Percentiles rank a stretch among this genome's conserved stretches.
Conservation (phyloP, 2,113 vertebrate genomes). For the Ctenomys sociabilis region DNA sequence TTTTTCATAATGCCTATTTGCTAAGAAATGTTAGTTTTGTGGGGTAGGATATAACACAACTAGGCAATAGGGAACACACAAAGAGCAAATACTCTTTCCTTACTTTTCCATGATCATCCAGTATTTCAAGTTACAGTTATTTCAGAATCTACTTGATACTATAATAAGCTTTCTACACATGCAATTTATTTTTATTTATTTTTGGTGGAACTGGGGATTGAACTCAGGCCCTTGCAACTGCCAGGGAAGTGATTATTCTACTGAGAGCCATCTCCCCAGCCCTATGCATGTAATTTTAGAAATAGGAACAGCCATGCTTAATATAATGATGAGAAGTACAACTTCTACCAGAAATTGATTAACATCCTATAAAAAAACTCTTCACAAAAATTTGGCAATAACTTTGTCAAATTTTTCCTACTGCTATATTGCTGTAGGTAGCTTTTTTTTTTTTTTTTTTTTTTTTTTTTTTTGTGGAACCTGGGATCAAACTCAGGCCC, state of each 20-base stretch:
- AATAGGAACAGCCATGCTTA: slow-evolving; percentile 31
- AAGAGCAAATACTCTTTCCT: slow-evolving; percentile 77
- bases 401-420: neutral
- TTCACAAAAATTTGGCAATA: slow-evolving; percentile 29
- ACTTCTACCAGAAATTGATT: slow-evolving; percentile 46
- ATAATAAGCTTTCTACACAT: neutral
- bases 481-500: no score
- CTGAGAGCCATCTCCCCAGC: no score
- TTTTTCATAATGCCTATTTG: slow-evolving; percentile 81
- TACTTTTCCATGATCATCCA: slow-evolving; percentile 60
- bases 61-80: slow-evolving; percentile 60
- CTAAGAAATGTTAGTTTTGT: slow-evolving; percentile 78
- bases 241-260: no score
- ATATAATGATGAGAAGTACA: slow-evolving; percentile 30
- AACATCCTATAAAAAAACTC: neutral
- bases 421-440: no score
- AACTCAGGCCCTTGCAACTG: no score
- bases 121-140: slow-evolving; percentile 36
- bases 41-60: slow-evolving; percentile 70
- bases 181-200: no score
- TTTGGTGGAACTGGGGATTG: no score
- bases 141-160: slow-evolving; percentile 12
- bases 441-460: no score
- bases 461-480: no score
- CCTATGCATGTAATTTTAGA: neutral